Base-by-base conservation (phyloP, 2,113 vertebrate species). In the Todiramphus chloris region DNA sequence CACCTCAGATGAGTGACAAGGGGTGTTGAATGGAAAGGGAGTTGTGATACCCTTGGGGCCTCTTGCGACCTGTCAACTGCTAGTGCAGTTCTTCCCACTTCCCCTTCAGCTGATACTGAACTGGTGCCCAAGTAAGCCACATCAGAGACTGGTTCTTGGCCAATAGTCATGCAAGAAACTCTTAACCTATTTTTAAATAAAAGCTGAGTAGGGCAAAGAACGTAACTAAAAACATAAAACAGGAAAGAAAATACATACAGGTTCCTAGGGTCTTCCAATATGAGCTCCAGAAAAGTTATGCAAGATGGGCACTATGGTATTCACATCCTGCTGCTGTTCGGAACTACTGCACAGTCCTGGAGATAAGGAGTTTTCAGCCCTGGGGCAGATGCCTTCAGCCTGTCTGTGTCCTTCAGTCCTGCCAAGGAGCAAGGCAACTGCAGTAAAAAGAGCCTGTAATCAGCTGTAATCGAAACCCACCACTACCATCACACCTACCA, bases 41-140 rank as follows among this genome's bases (percentile, higher is more conserved):
- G 35, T 3, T 79, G 10, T n/a, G 41, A 46, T 19, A 53, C 8
- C 11, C 0, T 0, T 20, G 62, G 35, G 41, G 48, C 41, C 35
- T 41, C 39, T 33, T 4, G 12, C 17, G 33, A 68, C 31, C 62
- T n/a, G 19, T 58, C 50, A 53, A 5, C 16, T 43, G 39, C 37
- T 63, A 19, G 16, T 3, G 6, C 2, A 2, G 24, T 35, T 84
- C 69, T 70, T 81, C 64, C 76, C 48, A 11, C 53, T 83, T 93
- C 63, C 77, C 23, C 35, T 89, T 76, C 28, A 63, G 17, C 55
- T 63, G 28, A n/a, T 55, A 41, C 44, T 30, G 63, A 39, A n/a
- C 44, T 50, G 44, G 58, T 62, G 89, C 31, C 44, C 44, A 43
- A 28, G 12, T 4, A 16, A 83, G 68, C 70, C 58, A 58, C 59